Evolutionary conservation across 1,140 invertebrate genomes (phyloP), one percentile per base, ranked within the genome.

Genomic region (Lepidotrigona ventralis): DNA sequence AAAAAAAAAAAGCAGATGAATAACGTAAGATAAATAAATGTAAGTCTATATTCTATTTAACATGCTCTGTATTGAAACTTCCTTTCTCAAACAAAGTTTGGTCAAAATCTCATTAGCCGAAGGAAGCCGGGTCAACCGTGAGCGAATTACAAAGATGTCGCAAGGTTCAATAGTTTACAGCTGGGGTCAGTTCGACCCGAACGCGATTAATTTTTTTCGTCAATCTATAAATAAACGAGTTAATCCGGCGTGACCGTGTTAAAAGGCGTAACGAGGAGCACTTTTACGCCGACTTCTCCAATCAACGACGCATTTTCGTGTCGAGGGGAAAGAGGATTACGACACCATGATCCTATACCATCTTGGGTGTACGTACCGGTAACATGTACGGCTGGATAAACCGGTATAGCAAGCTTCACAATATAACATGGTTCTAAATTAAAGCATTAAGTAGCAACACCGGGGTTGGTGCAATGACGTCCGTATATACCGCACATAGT

Each of bases 191-290:
- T 33, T 80, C n/a, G 33, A 46, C 33, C 56, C 15, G 46, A 39
- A 39, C 23, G 66, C 56, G 51, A 86, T 69, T 26, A 74, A 86
- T 82, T 86, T 33, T 84, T 87, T 73, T 84, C 33, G 39, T 72
- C 39, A 14, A 11, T 15, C 39, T 58, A 77, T 85, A 88, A 88
- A 85, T 70, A 81, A 77, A 54, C 66, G 39, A 69, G 23, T 76
- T 84, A 80, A 87, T 86, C 68, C 64, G 76, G 69, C 54, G 81
- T 71, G 77, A 84, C 70, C 85, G 66, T 33, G 9, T 77, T 77
- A 79, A 77, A 71, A 60, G 56, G 17, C 77, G 51, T 83, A 83
- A 85, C 78, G 39, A 82, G 60, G 39, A 46, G 23, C 63, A 64
- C 54, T 68, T 74, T 79, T 86, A 86, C 73, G 74, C 3, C 60